Conservation (phyloP, 2,888 invertebrate genomes). For the Callosobruchus maculatus region DNA sequence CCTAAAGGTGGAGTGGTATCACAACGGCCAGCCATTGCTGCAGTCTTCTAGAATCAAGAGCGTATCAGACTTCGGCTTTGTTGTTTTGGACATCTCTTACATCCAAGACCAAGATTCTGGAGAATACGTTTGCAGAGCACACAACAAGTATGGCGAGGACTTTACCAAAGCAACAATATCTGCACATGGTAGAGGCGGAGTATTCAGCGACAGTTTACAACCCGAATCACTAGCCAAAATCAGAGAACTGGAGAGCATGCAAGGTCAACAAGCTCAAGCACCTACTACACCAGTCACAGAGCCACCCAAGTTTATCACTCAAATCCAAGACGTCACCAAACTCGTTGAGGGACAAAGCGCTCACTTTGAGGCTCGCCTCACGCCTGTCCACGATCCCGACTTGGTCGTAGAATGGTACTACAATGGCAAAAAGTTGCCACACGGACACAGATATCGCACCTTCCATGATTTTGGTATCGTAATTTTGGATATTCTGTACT, state of each 20-base stretch:
- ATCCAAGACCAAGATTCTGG: constrained; percentile 90
- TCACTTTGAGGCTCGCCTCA: constrained; percentile 87
- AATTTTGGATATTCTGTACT: constrained; percentile 90
- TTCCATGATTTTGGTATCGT: constrained; percentile 98
- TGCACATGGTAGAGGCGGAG: constrained; percentile 81
- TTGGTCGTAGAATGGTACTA: constrained; percentile 94
- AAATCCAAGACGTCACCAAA: constrained; percentile 78
- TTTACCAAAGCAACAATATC: constrained; percentile 80
- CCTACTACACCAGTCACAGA: constrained; percentile 67
- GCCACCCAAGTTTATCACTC: constrained; percentile 86
- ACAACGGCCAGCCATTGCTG: constrained; percentile 84
- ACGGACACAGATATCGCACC: constrained; percentile 94
- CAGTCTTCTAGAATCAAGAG: constrained; percentile 89
- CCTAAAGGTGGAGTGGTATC: constrained; percentile 95
- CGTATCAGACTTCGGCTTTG: constrained; percentile 93
- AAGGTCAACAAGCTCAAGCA: constrained; percentile 63
- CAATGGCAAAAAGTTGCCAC: constrained; percentile 86
- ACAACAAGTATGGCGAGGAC: constrained; percentile 88
- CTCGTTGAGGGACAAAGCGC: constrained; percentile 93
- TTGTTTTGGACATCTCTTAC: constrained; percentile 91
- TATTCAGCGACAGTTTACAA: constrained; percentile 84
- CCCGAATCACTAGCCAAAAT: constrained; percentile 87
- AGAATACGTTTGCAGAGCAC: constrained; percentile 89
- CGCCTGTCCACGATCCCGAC: constrained; percentile 92
- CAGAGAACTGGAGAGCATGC: constrained; percentile 75